Percentiles rank a stretch among this genome's conserved stretches.
Conservation (phyloP, 1,140 invertebrate genomes). For the Zophobas atratus region DNA sequence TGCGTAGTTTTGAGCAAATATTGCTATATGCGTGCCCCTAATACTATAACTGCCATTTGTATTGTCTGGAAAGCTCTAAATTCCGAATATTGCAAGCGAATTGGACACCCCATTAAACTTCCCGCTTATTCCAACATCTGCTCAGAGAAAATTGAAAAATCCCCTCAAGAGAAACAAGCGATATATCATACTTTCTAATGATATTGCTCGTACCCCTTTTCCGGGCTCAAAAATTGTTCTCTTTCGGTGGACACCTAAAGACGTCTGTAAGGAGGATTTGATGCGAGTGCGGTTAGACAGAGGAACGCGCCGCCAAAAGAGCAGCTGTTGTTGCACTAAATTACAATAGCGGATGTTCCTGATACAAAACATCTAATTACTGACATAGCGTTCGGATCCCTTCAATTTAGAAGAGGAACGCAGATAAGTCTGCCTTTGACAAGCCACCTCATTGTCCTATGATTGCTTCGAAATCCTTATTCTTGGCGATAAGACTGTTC, state of each 20-base stretch:
- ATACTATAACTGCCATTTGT: conserved; percentile 28
- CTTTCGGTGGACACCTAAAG: conserved; percentile 3
- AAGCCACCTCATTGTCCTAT: conserved; percentile 41
- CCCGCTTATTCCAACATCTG: conserved; percentile 33
- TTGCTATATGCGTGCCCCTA: conserved; percentile 18
- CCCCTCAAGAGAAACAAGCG: conserved; percentile 9
- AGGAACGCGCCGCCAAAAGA: conserved; percentile 16
- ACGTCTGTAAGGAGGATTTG: conserved; percentile 15
- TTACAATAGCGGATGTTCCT: conserved; percentile 30
- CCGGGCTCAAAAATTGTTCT: conserved; percentile 2
- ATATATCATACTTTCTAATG: conserved; percentile 22
- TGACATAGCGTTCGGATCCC: conserved; percentile 24
- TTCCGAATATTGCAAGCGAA: conserved; percentile 35
- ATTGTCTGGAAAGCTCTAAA: conserved; percentile 36
- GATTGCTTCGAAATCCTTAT: conserved; percentile 45
- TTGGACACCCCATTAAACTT: conserved; percentile 40
- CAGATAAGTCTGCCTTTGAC: conserved; percentile 44
- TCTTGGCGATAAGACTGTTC: conserved; percentile 39
- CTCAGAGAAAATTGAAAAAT: conserved; percentile 21
- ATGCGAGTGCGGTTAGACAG: neutral
- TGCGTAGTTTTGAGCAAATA: conserved; percentile 37
- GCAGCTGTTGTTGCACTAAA: conserved; percentile 12
- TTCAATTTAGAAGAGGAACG: conserved; percentile 42
- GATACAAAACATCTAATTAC: conserved; percentile 43
- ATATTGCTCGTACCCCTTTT: neutral